These are phyloP conservation scores for Cynodonichthys magdalenae DNA, from an alignment of 2,797 vertebrate genomes.

Conservation along the genomic window DNA sequence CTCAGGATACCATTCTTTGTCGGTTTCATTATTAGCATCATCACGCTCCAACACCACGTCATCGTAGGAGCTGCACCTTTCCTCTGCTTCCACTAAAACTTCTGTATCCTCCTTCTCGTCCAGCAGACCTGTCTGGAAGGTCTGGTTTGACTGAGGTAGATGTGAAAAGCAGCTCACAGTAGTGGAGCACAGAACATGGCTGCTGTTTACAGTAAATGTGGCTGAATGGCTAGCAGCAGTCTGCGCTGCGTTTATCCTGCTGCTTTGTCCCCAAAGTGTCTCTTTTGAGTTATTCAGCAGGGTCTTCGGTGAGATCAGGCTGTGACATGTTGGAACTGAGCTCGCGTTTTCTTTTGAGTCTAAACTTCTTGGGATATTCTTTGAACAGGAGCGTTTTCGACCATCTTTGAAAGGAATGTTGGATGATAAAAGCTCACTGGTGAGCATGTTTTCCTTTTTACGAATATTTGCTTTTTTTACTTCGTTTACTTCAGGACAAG, in stretches of 20 bases:
- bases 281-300: constrained; percentile 58
- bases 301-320: constrained; percentile 60
- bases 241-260: not conserved
- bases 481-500: constrained; percentile 20
- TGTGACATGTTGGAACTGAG: constrained; percentile 45
- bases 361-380: not conserved
- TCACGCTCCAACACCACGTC: constrained; percentile 61
- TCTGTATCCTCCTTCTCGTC: constrained; percentile 70
- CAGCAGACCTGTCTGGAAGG: constrained; percentile 66
- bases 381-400: constrained; percentile 12
- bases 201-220: constrained; percentile 25
- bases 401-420: constrained; percentile 13
- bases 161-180: constrained; percentile 76
- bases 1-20: constrained; percentile 3
- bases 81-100: constrained; percentile 77
- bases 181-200: constrained; percentile 82
- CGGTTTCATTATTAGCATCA: constrained; percentile 9
- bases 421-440: constrained; percentile 14
- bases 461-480: constrained; percentile 16
- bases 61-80: constrained; percentile 74
- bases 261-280: constrained; percentile 28
- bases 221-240: constrained; percentile 10
- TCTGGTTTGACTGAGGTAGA: constrained; percentile 56
- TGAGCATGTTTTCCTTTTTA: constrained; percentile 11
- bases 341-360: constrained; percentile 5